Base-by-base conservation (phyloP, 2,113 vertebrate species). In the Rynchops niger region DNA sequence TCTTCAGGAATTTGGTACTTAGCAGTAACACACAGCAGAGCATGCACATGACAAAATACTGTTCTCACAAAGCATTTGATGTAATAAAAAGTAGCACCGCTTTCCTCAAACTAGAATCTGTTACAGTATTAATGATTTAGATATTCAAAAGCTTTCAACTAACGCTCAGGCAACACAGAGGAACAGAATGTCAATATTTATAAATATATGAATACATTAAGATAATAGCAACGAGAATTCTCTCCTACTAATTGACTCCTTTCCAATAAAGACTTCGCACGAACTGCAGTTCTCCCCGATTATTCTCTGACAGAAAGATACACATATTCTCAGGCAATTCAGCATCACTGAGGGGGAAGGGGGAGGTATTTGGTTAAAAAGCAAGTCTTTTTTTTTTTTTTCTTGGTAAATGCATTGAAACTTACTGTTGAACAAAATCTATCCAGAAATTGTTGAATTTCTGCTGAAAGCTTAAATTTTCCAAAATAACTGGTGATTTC, bases 161-260 rank as follows among this genome's bases (percentile, higher is more conserved):
- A 96, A 92, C 65, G 45, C 38, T 88, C 69, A 89, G 86, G 61
- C 55, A 91, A 73, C 49, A 52, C 27, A 79, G 73, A 21, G 32
- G 43, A 95, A 76, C 22, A n/a, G 21, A 73, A 65, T 21, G 65
- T 88, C 87, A 97, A 91, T 93, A 91, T 95, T 96, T 96, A 90
- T 85, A 94, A 96, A 96, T 79, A 96, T 20, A 96, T 20, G 26
- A 96, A 90, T 95, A 90, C 30, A 88, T 93, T 77, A 90, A 82
- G 56, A 49, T 66, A 91, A 94, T 40, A 87, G 73, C 47, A 65
- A 79, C 0, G 2, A 94, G 36, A 89, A 91, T 76, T 87, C 50
- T 89, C 86, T 91, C 52, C 52, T 89, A 36, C 52, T 95, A 89
- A 86, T 67, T 55, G 21, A 79, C 50, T 91, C 72, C 9, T 92